Conservation (phyloP, 2,113 vertebrate species). For the Raphicerus campestris region DNA sequence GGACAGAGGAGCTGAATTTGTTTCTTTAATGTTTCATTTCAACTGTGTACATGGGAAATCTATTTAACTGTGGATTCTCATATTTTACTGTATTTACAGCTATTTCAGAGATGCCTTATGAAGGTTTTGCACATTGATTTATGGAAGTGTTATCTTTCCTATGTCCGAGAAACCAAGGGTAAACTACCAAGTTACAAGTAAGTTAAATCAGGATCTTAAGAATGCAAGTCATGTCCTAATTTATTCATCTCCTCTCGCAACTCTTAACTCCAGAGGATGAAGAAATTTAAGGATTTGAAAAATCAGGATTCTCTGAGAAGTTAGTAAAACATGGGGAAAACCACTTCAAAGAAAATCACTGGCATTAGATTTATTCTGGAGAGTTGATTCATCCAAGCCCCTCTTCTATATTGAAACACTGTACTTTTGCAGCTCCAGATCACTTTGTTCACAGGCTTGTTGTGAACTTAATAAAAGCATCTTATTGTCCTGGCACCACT, state of each 20-base stretch:
- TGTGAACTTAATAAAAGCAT: neutral
- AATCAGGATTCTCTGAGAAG: neutral
- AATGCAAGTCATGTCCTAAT: neutral
- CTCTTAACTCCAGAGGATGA: neutral
- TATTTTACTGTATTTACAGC: constrained; percentile 83
- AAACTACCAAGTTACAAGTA: constrained; percentile 99
- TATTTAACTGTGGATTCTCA: constrained; percentile 59
- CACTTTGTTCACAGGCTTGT: neutral
- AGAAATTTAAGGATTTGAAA: constrained; percentile 18
- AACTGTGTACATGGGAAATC: constrained; percentile 40
- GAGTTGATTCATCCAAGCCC: neutral
- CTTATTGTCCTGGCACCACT: neutral
- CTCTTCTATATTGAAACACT: neutral
- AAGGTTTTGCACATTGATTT: constrained; percentile 99
- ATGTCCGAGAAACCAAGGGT: constrained; percentile 99
- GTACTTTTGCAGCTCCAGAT: neutral
- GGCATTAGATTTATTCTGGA: neutral
- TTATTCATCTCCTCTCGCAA: neutral
- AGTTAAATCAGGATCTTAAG: constrained; percentile 74
- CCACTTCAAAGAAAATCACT: neutral
- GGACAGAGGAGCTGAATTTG: neutral
- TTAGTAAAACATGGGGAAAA: constrained; percentile 1
- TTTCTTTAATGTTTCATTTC: constrained; percentile 41
- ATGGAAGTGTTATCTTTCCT: constrained; percentile 99
- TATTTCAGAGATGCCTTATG: constrained; percentile 99